These are phyloP conservation scores for Heliconius nattereri DNA, from an alignment of 1,140 invertebrate genomes.

Conservation along the genomic window DNA sequence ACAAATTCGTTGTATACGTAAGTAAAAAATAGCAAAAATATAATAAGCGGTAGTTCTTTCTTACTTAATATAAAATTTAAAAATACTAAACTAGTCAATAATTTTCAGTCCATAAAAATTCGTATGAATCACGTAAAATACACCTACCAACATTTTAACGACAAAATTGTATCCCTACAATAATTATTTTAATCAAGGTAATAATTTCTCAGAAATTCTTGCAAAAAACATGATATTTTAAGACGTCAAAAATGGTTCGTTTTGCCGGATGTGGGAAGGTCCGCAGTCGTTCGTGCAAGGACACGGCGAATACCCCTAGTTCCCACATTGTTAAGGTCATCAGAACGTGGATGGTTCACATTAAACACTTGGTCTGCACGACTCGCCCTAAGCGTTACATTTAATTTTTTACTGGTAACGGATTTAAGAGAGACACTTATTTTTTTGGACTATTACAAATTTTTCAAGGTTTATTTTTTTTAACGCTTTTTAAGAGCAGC, in stretches of 20 bases:
- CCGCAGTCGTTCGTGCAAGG: conserved; percentile 57
- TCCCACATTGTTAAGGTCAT: conserved; percentile 61
- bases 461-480: not conserved
- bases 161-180: not conserved
- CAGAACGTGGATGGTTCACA: conserved; percentile 37
- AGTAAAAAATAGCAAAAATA: too few relatives aligned
- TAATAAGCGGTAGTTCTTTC: too few relatives aligned
- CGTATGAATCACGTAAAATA: not conserved
- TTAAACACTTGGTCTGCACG: conserved; percentile 39
- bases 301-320: conserved; percentile 51
- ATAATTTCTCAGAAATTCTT: not conserved
- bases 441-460: not conserved
- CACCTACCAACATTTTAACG: not conserved
- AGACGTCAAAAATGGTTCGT: not conserved
- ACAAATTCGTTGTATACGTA: too few relatives aligned
- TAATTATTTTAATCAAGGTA: not conserved
- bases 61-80: too few relatives aligned
- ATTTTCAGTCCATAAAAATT: not conserved
- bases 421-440: conserved; percentile 21
- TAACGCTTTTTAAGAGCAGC: not conserved
- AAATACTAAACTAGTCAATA: not conserved
- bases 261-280: conserved; percentile 59
- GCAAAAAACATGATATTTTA: not conserved
- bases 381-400: conserved; percentile 33
- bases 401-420: not conserved